These are phyloP conservation scores for Podotricha telesiphe DNA, from an alignment of 2,888 invertebrate species.

Conservation along the genomic window DNA sequence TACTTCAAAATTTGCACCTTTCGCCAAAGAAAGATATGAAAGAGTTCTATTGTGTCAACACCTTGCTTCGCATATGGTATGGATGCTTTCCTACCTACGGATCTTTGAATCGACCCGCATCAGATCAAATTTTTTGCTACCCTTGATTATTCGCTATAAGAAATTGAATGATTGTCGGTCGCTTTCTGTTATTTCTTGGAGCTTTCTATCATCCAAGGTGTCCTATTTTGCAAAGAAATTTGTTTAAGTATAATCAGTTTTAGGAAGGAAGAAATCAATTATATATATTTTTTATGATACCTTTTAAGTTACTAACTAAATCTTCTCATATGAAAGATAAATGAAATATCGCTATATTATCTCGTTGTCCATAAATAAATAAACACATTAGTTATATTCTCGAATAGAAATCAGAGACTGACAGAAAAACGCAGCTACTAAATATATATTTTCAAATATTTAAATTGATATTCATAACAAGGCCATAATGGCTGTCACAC, in stretches of 20 bases:
- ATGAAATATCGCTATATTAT: not conserved
- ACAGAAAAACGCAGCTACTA: not conserved
- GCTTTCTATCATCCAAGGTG: conserved; percentile 15
- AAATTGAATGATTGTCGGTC: conserved; percentile 19
- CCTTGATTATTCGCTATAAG: conserved; percentile 40
- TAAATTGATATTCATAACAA: not conserved
- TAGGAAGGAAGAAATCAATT: not conserved
- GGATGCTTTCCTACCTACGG: not conserved
- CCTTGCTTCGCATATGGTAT: conserved; percentile 70
- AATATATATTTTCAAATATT: not conserved
- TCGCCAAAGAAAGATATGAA: conserved; percentile 66
- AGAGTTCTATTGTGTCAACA: conserved; percentile 66
- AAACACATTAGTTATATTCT: not conserved
- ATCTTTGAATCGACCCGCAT: conserved; percentile 58
- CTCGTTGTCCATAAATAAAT: not conserved
- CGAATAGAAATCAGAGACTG: not conserved
- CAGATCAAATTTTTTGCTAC: conserved; percentile 52
- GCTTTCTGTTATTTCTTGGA: conserved; percentile 13
- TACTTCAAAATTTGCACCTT: conserved; percentile 78
- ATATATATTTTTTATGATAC: not conserved
- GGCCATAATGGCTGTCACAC: too few species aligned
- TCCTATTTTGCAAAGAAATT: not conserved
- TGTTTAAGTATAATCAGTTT: not conserved
- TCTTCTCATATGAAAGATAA: not conserved
- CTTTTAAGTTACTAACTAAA: not conserved